Evolutionary conservation across 2,113 vertebrate species (phyloP), one percentile per base, ranked within the genome.

Genomic region (Seriola dumerili): DNA sequence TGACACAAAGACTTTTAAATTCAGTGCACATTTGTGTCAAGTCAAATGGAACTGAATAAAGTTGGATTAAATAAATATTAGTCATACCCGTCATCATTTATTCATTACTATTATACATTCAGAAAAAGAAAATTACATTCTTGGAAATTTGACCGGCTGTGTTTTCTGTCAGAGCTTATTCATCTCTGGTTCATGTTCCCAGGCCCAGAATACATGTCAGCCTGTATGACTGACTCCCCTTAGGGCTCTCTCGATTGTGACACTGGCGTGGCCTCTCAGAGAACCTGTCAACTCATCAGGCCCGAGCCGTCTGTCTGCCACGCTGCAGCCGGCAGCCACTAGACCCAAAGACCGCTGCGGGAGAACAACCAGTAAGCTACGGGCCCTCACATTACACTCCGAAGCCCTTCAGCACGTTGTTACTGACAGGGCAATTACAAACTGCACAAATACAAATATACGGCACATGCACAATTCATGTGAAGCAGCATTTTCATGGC

Each of bases 221-320:
- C 54, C 48, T 19, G 85, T 71, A 61, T 75, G 84, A 65, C 48
- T 36, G 76, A 44, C 29, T 50, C 72, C 79, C 85, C 87, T 67
- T 0, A 3, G 65, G 84, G 65, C 40, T 57, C 34, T 14, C 44
- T 61, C 10, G 36, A n/a, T 72, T 44, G 34, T 67, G 80, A 73
- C 78, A 17, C 54, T 42, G 64, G 38, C 46, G 12, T 58, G 76
- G 81, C 72, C 73, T 74, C 77, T 69, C 64, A 57, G 69, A 65
- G 46, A 84, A 78, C 65, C 75, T 81, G 89, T 89, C 90, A 86
- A 19, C 72, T 29, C 62, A 55, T 61, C 54, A 63, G 66, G 62
- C 25, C 44, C 3, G 4, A 61, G 65, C 79, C 9, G 74, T 72
- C 80, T 29, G 76, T 83, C 70, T 34, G 46, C 65, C 46, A 50